A percentile compares a stretch with the other conserved stretches of the same genome.
Evolutionary conservation across 2,113 vertebrate species (phyloP).

Genomic region (Microtus richardsoni): DNA sequence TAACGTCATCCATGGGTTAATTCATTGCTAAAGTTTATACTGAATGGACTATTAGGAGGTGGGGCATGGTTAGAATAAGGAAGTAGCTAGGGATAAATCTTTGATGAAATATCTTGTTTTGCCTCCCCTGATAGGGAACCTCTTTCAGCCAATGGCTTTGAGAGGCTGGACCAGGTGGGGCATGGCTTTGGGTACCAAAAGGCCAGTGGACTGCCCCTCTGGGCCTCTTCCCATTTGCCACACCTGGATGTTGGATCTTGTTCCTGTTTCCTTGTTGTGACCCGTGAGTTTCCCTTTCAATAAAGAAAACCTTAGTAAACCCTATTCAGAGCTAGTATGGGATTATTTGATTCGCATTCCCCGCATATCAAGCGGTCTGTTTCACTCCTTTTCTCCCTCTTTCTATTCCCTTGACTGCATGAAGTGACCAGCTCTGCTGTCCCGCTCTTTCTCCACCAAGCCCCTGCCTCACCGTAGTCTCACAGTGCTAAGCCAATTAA

Average conservation of each 20-base stretch:
- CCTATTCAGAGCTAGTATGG: too few relatives aligned
- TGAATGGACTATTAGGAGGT: not conserved
- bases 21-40: not conserved
- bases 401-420: not conserved
- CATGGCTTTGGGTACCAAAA: too few relatives aligned
- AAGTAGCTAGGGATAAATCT: not conserved
- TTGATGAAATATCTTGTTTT: not conserved
- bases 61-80: not conserved
- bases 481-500: not conserved
- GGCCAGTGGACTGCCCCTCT: too few relatives aligned
- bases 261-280: too few relatives aligned
- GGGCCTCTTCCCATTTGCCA: too few relatives aligned
- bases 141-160: too few relatives aligned
- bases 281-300: too few relatives aligned
- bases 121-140: not conserved
- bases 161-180: too few relatives aligned
- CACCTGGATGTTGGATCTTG: too few relatives aligned
- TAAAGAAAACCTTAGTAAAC: too few relatives aligned
- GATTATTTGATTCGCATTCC: too few relatives aligned
- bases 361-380: accelerated
- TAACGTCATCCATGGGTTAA: not conserved
- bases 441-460: not conserved
- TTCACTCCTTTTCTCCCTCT: not conserved
- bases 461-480: not conserved
- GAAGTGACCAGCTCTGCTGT: not conserved